These are phyloP conservation scores for Carduelis carduelis DNA, from an alignment of 2,797 vertebrate genomes.

Conservation along the genomic window DNA sequence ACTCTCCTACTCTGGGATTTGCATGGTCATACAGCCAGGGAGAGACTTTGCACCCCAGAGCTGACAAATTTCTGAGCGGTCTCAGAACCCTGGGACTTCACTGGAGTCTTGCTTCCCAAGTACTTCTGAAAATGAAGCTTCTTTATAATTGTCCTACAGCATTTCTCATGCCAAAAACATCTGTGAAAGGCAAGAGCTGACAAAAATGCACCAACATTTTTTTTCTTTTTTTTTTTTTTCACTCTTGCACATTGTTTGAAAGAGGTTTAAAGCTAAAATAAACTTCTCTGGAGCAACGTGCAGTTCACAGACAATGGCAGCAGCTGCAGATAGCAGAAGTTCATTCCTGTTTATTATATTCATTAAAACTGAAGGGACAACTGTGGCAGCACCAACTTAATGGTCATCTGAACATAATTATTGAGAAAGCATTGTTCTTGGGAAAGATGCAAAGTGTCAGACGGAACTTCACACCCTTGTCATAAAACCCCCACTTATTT, in stretches of 20 bases:
- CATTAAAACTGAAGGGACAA: constrained; percentile 50
- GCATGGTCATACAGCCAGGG: background rate
- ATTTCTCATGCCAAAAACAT: constrained; percentile 13
- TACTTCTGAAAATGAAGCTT: background rate
- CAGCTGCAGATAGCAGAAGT: constrained; percentile 56
- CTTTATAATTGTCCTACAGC: background rate
- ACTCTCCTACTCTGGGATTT: background rate
- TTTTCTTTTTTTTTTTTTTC: background rate
- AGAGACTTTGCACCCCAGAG: background rate
- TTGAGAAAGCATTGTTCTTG: constrained; percentile 55
- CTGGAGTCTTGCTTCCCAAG: background rate
- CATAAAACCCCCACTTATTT: constrained; percentile 55
- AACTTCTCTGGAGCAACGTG: background rate
- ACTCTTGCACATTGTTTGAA: constrained; percentile 40
- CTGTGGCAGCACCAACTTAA: constrained; percentile 37
- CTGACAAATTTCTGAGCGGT: background rate
- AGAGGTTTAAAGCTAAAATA: constrained; percentile 61
- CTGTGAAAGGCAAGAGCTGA: background rate
- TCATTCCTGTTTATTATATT: constrained; percentile 60
- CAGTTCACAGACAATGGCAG: constrained; percentile 41
- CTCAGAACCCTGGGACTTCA: background rate
- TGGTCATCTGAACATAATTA: constrained; percentile 53
- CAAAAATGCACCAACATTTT: background rate
- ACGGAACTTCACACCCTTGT: constrained; percentile 58
- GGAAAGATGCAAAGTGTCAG: constrained; percentile 53